Evolutionary conservation across 2,888 invertebrate genomes (phyloP).

Genomic region (Prostheceraeus crozeri): DNA sequence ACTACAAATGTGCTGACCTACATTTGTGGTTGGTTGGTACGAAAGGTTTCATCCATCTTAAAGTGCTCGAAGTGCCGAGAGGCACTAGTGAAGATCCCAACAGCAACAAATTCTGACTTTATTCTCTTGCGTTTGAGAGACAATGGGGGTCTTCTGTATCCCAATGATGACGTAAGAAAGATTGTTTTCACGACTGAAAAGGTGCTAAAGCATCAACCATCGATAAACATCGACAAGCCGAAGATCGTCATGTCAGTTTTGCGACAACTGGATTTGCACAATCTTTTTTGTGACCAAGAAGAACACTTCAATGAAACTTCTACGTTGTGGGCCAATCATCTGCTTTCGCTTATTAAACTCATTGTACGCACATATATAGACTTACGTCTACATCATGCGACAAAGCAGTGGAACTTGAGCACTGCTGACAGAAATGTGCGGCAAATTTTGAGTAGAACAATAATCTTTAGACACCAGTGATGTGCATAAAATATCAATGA

Average conservation of each 20-base stretch:
- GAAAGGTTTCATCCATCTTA: neutral
- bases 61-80: neutral
- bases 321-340: constrained; percentile 12
- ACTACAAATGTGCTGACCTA: neutral
- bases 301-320: constrained; percentile 1
- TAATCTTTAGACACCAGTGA: too few species aligned
- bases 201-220: neutral
- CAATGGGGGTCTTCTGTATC: neutral
- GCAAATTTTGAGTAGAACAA: too few species aligned
- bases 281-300: neutral
- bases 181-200: neutral
- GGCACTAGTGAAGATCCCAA: too few species aligned
- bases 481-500: too few species aligned
- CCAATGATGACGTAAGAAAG: neutral
- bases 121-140: neutral
- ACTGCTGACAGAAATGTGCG: too few species aligned
- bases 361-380: neutral
- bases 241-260: neutral
- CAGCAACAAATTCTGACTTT: too few species aligned
- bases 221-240: neutral
- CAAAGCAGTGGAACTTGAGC: too few species aligned
- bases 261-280: neutral
- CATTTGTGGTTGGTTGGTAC: neutral
- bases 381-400: neutral
- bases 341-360: constrained; percentile 6